Percentiles rank a stretch among this genome's conserved stretches.
Conservation (phyloP, 2,113 vertebrate genomes). For the Aegithalos caudatus region DNA sequence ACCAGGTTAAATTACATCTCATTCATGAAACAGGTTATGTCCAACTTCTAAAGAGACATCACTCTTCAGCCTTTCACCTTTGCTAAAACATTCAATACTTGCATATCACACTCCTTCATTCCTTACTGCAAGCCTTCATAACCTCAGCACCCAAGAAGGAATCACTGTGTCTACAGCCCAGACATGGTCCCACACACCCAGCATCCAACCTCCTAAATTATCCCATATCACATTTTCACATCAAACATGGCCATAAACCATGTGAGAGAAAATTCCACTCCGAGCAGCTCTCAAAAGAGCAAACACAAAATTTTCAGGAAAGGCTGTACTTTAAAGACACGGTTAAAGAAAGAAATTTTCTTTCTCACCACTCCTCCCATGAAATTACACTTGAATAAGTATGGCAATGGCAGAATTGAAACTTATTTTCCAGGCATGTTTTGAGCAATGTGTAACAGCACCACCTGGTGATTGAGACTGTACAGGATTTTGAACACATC, state of each 20-base stretch:
- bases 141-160: not conserved
- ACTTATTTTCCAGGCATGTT: not conserved
- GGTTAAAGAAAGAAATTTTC: not conserved
- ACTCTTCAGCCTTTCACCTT: not conserved
- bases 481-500: not conserved
- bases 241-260: not conserved
- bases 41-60: not conserved
- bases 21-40: not conserved
- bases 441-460: slow-evolving; percentile 1
- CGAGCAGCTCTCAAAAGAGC: not conserved
- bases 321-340: not conserved
- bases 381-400: not conserved
- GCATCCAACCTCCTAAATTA: not conserved
- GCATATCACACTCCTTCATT: not conserved
- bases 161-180: not conserved
- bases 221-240: not conserved
- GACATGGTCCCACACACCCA: not conserved
- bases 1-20: not conserved
- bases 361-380: not conserved
- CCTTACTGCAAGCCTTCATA: not conserved
- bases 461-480: slow-evolving; percentile 17
- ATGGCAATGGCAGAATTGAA: not conserved
- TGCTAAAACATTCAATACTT: not conserved
- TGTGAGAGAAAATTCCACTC: not conserved
- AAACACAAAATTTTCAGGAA: not conserved